Base-by-base conservation (phyloP, 2,888 invertebrate species). In the Petrophora chlorosata region DNA sequence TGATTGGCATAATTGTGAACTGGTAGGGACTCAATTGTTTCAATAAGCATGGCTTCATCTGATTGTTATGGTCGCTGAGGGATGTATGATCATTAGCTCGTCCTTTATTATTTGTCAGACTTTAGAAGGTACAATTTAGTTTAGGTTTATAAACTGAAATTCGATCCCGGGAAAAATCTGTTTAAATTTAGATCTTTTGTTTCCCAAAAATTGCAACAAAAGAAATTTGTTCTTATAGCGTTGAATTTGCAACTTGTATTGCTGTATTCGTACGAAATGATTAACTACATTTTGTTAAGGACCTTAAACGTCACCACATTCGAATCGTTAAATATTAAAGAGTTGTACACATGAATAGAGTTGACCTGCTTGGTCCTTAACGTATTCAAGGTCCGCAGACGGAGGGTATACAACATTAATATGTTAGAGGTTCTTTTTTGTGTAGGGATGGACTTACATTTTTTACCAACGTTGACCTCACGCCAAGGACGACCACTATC, bases 1-100 rank as follows among this genome's bases (percentile, higher is more conserved):
- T 76, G 82, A 75, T 75, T 70, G 73, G 70, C 68, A 76, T 79
- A 73, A 73, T 76, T 74, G 69, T 58, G 57, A 59, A 52, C 50
- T 65, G 56, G 58, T 70, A 67, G 55, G 59, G 63, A 61, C 59
- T 73, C 71, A 70, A 74, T 78, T 73, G 76, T 74, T 69, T 55
- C 66, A 68, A 67, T 60, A 56, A 64, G 65, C 56, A 70, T 63
- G 67, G 67, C 64, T 71, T 72, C 73, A 70, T 70, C 68, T 73
- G 67, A 75, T 74, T 70, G 68, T 67, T 58, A 63, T 65, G 63
- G 32, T 48, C 32, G 42, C 39, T 57, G 40, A 39, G 42, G 38
- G 34, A 42, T 29, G 39, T 47, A 36, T 48, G 30, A 40, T 40
- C 26, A 30, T 38, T 38, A 33, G 49, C 26, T 41, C 32, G 23